Evolutionary conservation across 2,888 invertebrate genomes (phyloP).

Genomic region (Rhingia rostrata): DNA sequence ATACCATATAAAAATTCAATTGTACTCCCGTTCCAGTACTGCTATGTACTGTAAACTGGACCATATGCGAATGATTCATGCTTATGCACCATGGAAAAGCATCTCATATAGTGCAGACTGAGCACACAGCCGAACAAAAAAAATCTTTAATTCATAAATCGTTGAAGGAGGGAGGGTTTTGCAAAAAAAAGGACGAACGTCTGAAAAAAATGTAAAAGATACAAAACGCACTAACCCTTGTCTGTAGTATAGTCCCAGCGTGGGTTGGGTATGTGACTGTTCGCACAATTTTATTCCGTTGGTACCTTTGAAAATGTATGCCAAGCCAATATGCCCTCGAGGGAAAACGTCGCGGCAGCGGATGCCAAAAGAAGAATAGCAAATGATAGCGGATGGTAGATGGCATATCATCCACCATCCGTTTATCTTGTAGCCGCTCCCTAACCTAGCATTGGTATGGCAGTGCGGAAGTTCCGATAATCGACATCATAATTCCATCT

Average conservation of each 20-base stretch:
- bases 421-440: constrained; percentile 2
- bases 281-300: constrained; percentile 35
- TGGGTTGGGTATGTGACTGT: constrained; percentile 24
- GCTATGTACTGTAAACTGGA: constrained; percentile 29
- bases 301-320: constrained; percentile 23
- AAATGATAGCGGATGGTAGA: constrained; percentile 43
- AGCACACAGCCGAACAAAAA: neutral
- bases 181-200: constrained; percentile 25
- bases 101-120: constrained; percentile 24
- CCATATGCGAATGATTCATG: constrained; percentile 67
- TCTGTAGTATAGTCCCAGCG: neutral
- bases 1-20: constrained; percentile 60
- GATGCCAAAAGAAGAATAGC: constrained; percentile 47
- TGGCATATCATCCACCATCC: constrained; percentile 27
- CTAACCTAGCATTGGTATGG: too few relatives aligned
- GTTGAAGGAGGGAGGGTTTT: constrained; percentile 32
- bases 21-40: constrained; percentile 38
- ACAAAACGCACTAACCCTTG: constrained; percentile 41
- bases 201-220: constrained; percentile 36
- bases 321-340: constrained; percentile 16
- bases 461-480: constrained; percentile 58
- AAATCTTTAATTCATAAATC: constrained; percentile 69
- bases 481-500: constrained; percentile 51
- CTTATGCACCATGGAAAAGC: constrained; percentile 31
- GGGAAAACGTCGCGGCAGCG: constrained; percentile 31